Evolutionary conservation across 2,888 invertebrate species (phyloP).

Genomic region (Platypus cylindrus): DNA sequence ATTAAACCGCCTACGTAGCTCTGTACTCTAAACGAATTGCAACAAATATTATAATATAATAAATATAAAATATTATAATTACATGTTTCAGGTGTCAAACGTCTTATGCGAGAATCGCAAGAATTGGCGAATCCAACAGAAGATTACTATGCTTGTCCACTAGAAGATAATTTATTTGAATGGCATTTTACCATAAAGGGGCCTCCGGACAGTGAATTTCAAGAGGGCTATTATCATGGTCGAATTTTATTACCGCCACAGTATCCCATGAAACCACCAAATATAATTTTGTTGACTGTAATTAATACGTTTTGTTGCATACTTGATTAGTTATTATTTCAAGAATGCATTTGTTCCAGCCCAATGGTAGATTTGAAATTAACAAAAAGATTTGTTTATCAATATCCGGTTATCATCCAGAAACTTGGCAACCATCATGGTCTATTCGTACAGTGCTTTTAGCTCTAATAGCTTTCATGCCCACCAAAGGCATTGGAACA

Average conservation of each 20-base stretch:
- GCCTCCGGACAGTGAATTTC: slow-evolving; percentile 78
- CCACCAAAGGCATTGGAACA: slow-evolving; percentile 75
- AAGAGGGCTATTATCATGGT: slow-evolving; percentile 85
- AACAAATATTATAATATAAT: too few relatives aligned
- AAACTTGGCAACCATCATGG: slow-evolving; percentile 97
- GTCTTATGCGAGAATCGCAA: slow-evolving; percentile 82
- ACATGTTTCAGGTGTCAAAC: slow-evolving; percentile 91
- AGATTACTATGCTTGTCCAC: slow-evolving; percentile 77
- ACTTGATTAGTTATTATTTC: background rate
- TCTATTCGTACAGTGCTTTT: slow-evolving; percentile 85
- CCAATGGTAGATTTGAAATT: slow-evolving; percentile 86
- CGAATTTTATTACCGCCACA: slow-evolving; percentile 83
- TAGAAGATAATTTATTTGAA: slow-evolving; percentile 92
- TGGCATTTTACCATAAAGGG: slow-evolving; percentile 96
- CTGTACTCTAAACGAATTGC: too few relatives aligned
- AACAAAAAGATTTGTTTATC: slow-evolving; percentile 92
- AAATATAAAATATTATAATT: too few relatives aligned
- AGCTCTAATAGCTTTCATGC: slow-evolving; percentile 91
- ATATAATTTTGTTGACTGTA: slow-evolving; percentile 82
- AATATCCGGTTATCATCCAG: slow-evolving; percentile 94
- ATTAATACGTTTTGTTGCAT: slow-evolving; percentile 19
- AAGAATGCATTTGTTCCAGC: too few relatives aligned
- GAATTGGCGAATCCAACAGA: slow-evolving; percentile 80
- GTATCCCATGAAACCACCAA: slow-evolving; percentile 96
- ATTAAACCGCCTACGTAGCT: too few relatives aligned